A percentile compares a stretch with the other conserved stretches of the same genome.
Evolutionary conservation across 2,797 vertebrate species (phyloP).

Genomic region (Thunnus albacares): DNA sequence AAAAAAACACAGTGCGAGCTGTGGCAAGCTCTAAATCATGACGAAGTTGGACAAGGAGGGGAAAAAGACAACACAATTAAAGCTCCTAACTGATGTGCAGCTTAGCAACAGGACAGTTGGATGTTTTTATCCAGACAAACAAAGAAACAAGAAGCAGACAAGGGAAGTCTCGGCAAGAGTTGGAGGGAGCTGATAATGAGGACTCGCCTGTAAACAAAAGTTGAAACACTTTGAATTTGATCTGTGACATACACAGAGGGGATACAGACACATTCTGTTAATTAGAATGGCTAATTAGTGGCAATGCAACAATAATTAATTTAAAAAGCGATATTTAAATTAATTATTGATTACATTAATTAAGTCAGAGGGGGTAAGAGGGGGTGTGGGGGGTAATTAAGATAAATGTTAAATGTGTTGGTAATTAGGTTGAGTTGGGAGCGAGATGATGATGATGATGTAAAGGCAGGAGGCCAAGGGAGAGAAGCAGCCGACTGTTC

Average conservation of each 20-base stretch:
- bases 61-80: slow-evolving; percentile 23
- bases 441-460: slow-evolving; percentile 40
- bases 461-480: slow-evolving; percentile 42
- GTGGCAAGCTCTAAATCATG: slow-evolving; percentile 40
- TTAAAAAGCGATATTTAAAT: slow-evolving; percentile 81
- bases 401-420: slow-evolving; percentile 75
- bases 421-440: slow-evolving; percentile 70
- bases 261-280: slow-evolving; percentile 73
- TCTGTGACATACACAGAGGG: slow-evolving; percentile 63
- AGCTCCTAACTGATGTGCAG: slow-evolving; percentile 32
- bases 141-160: slow-evolving; percentile 4
- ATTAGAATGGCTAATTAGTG: slow-evolving; percentile 84
- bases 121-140: slow-evolving; percentile 28
- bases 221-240: slow-evolving; percentile 62
- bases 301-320: slow-evolving; percentile 85
- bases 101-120: slow-evolving; percentile 26
- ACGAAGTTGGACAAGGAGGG: slow-evolving; percentile 10
- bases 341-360: slow-evolving; percentile 86
- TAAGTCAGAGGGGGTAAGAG: slow-evolving; percentile 61
- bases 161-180: slow-evolving; percentile 15
- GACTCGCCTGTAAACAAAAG: slow-evolving; percentile 73
- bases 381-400: slow-evolving; percentile 80
- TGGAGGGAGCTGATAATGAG: slow-evolving; percentile 54
- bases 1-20: background rate
- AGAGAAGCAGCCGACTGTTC: slow-evolving; percentile 16